Evolutionary conservation across 2,888 invertebrate species (phyloP), one percentile per base, ranked within the genome.

Genomic region (Meandrusa payeni): DNA sequence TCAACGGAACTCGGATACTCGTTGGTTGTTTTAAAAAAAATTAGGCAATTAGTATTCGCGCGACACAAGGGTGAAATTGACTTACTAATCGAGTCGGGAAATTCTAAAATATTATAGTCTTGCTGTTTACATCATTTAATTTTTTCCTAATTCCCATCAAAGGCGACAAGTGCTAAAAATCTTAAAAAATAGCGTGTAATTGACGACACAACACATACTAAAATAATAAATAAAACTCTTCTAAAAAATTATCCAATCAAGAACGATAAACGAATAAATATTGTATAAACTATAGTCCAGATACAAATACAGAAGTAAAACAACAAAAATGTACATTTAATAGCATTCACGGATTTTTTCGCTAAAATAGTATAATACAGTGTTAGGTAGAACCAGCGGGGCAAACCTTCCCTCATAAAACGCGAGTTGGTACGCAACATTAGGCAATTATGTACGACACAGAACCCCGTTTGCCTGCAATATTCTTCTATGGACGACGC

Each of bases 1-100:
- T 83, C 68, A 72, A 57, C 65, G 70, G 74, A 72, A 74, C 69
- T 61, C 57, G 63, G 64, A 74, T 73, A 60, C 70, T 77, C 64
- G 72, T 77, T 72, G 69, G 69, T 80, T 79, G 78, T 81, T 57
- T 75, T 77, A 82, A 83, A 85, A 80, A 78, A 78, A 85, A 86
- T 80, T 72, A 80, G 80, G 62, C 64, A 66, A 75, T 85, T 82
- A 82, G 81, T 83, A 85, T 85, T 83, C 82, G 74, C 64, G 71
- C 61, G 47, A 48, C 43, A 43, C 42, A 32, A 27, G 44, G 33
- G 42, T 46, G 50, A 45, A 52, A 50, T 42, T 36, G 46, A 36
- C 33, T 50, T 37, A 29, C 17, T 37, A 45, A 29, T 38, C 38
- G 40, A 46, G 28, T 41, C 12, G 39, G 38, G 26, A 26, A 10